phyloP scores from a whole-genome alignment of 2,888 invertebrate species.

The Luperina nickerlii region DNA sequence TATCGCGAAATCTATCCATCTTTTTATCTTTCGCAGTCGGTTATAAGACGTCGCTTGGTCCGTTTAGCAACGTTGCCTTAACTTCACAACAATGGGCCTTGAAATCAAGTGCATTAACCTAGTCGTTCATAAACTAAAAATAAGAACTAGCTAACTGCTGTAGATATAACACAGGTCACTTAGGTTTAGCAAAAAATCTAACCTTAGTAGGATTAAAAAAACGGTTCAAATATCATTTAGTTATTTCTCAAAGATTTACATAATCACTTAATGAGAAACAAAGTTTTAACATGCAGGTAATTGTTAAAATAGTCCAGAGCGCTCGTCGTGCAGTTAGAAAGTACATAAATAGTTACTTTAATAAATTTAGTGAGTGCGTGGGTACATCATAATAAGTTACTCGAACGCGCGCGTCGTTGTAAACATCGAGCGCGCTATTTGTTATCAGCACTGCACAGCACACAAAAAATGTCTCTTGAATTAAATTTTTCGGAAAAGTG shows the following conservation, averaged over 20 bases:
- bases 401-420: no score
- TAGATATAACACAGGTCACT: conserved; percentile 28
- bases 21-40: not conserved
- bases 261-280: no score
- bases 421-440: no score
- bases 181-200: not conserved
- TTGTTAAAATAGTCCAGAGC: no score
- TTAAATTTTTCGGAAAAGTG: not conserved
- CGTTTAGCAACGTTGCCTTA: conserved; percentile 69
- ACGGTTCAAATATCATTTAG: no score
- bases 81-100: conserved; percentile 70
- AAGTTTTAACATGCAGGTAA: no score
- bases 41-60: not conserved
- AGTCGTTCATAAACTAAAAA: conserved; percentile 61
- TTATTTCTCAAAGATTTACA: no score
- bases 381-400: no score
- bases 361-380: no score
- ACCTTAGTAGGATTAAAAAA: not conserved
- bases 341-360: no score
- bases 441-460: no score
- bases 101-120: conserved; percentile 77
- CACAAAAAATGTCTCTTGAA: not conserved
- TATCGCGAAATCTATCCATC: not conserved
- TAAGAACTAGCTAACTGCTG: conserved; percentile 29
- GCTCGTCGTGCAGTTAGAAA: no score